Conservation (phyloP, 1,140 invertebrate species). For the Bombus impatiens region DNA sequence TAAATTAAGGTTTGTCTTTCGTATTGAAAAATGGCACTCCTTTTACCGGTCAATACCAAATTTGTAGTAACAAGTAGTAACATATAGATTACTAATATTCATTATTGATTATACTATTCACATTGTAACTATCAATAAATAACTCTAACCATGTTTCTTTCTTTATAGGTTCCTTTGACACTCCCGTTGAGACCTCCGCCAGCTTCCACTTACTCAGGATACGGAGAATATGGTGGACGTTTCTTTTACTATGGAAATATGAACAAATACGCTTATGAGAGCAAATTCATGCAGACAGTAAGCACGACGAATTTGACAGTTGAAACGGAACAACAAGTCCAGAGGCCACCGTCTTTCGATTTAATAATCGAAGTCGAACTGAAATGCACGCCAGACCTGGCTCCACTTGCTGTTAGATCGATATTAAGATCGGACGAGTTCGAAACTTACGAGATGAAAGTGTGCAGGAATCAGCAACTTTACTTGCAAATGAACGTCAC, state of each 20-base stretch:
- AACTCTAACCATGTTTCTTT: neutral
- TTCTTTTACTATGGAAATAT: slow-evolving; percentile 81
- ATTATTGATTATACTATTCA: too few relatives aligned
- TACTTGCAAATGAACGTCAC: slow-evolving; percentile 71
- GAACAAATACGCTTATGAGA: slow-evolving; percentile 78
- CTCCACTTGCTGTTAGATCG: slow-evolving; percentile 71
- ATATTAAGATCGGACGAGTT: slow-evolving; percentile 69
- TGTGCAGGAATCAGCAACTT: slow-evolving; percentile 64
- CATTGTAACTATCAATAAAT: neutral
- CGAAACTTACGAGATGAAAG: slow-evolving; percentile 53
- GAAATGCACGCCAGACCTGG: slow-evolving; percentile 77
- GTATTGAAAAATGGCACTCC: too few relatives aligned
- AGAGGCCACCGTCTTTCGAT: slow-evolving; percentile 60
- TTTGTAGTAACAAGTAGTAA: too few relatives aligned
- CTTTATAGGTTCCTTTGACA: neutral
- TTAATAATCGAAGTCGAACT: slow-evolving; percentile 73
- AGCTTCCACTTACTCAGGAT: slow-evolving; percentile 77
- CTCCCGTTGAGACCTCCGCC: slow-evolving; percentile 59
- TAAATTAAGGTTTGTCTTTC: too few relatives aligned
- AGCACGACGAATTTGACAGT: slow-evolving; percentile 43
- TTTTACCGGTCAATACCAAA: too few relatives aligned
- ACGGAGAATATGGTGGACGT: slow-evolving; percentile 77
- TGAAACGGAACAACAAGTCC: slow-evolving; percentile 28
- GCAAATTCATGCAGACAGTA: slow-evolving; percentile 63
- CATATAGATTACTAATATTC: too few relatives aligned